These are phyloP conservation scores for Zaprionus ghesquierei DNA, from an alignment of 1,140 invertebrate species.

Conservation along the genomic window DNA sequence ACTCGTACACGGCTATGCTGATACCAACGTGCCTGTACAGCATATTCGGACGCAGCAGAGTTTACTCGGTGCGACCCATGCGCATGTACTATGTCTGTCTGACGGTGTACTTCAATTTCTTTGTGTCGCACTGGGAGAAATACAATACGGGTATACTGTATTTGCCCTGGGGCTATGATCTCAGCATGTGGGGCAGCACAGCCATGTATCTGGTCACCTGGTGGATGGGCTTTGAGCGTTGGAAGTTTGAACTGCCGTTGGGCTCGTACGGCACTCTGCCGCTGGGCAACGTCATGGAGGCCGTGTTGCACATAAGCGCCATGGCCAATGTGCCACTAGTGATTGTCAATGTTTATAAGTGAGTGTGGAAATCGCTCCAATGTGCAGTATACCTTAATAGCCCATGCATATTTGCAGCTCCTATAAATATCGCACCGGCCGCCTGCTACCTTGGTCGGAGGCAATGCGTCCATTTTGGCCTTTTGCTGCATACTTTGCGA, in stretches of 20 bases:
- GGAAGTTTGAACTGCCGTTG: slow-evolving; percentile 91
- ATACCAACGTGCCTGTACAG: slow-evolving; percentile 96
- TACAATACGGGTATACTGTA: slow-evolving; percentile 98
- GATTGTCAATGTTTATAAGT: slow-evolving; percentile 95
- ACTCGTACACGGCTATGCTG: slow-evolving; percentile 96
- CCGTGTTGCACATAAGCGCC: slow-evolving; percentile 92
- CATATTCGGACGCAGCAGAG: slow-evolving; percentile 92
- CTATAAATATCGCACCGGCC: slow-evolving; percentile 91
- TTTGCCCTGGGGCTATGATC: slow-evolving; percentile 98
- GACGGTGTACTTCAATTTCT: slow-evolving; percentile 96
- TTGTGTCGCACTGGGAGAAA: slow-evolving; percentile 98
- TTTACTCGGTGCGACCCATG: slow-evolving; percentile 86
- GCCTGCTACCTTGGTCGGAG: slow-evolving; percentile 90
- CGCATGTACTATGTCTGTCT: slow-evolving; percentile 93
- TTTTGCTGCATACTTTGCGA: slow-evolving; percentile 87
- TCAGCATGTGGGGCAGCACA: slow-evolving; percentile 90
- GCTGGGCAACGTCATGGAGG: slow-evolving; percentile 91
- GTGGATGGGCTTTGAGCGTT: slow-evolving; percentile 89
- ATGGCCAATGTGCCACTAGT: slow-evolving; percentile 93
- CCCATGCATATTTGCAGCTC: slow-evolving; percentile 84
- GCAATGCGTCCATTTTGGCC: slow-evolving; percentile 92
- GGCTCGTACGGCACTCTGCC: slow-evolving; percentile 84
- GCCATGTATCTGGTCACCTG: slow-evolving; percentile 79
- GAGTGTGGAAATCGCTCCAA: slow-evolving; percentile 83
- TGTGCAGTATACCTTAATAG: not conserved